Base-by-base conservation (phyloP, 2,113 vertebrate species). In the Myotis yumanensis region DNA sequence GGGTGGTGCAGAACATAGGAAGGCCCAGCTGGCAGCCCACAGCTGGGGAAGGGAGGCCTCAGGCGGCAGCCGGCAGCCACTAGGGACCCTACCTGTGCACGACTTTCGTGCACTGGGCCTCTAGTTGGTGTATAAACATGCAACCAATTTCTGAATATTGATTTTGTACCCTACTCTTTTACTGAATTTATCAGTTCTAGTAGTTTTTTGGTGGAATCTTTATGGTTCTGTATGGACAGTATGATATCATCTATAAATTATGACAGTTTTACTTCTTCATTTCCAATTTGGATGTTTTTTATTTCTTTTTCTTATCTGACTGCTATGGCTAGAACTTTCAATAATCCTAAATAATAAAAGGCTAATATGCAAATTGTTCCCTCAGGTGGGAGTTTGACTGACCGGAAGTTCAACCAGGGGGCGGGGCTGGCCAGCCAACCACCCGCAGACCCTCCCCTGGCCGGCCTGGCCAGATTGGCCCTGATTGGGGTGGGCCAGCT, bases 381-480 rank as follows among this genome's bases (percentile, higher is more conserved):
- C 23, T 62, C 23, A 11, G 57, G 57, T 0, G 1, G 9, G 23
- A 62, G 57, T 62, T 62, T 25, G 1, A 28, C 11, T 59, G 57
- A 59, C 57, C 1, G 7, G 57, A 23, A 62, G 57, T 62, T 62
- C 23, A 62, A 62, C 57, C 57, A 62, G 23, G 54, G 54, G 54
- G 22, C 9, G 0, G 54, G 54, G 54, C 22, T 23, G 22, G 54
- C 54, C 22, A 23, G 54, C 20, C 20, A 57, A 57, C 54, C 18
- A 3, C 54, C 7, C 8, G 20, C 11, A 4, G 18, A 17, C 18
- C 18, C 52, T 54, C 18, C 6, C 7, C 52, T 2, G 1, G 6
- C 52, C 18, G 6, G 18, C 54, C 46, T 5, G 16, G 54, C 20
- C 54, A 7, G 20, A 57, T 57, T 7, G 54, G 54, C 54, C 18